Base-by-base conservation (phyloP, 2,113 vertebrate species). In the Notiomystis cincta region DNA sequence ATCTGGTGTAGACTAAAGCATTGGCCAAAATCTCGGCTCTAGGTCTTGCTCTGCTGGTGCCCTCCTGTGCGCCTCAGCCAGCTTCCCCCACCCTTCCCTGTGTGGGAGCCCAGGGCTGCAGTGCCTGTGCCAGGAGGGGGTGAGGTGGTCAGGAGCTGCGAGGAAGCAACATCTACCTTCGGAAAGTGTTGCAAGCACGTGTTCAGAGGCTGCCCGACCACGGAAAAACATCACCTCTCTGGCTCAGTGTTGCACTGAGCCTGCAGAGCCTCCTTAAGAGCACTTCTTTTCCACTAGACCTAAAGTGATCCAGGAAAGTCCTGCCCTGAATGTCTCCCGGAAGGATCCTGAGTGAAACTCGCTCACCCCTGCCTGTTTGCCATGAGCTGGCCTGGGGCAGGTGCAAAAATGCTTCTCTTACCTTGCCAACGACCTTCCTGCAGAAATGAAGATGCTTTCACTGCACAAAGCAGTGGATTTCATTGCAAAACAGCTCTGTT, bases 21-120 rank as follows among this genome's bases (percentile, higher is more conserved):
- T 13, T n/a, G 57, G 47, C 56, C 57, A 82, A 62, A 80, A 47
- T 27, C 61, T 69, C 71, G 66, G 7, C 61, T 3, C 0, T 40
- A 70, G 62, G 28, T 65, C 51, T 61, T 70, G 61, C 20, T 62
- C 35, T 76, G 66, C 58, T 65, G 44, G 19, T 83, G 92, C 47
- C 9, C 35, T 11, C 4, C 21, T 61, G 15, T 53, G 37, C 31
- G 20, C 18, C 35, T 75, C 51, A 54, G 7, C 0, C 2, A 5
- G 37, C 42, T 65, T 61, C 13, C 16, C 38, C 3, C 0, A 1
- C 4, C 5, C 13, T 50, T 45, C 24, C 25, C 17, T 5, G 2
- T 27, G 40, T 44, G 19, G 50, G 37, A 61, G 50, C 0, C 0
- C 48, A 70, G 67, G 60, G 27, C 8, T 48, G 58, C 13, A 31